Base-by-base conservation (phyloP, 2,113 vertebrate genomes). In the Otocyon megalotis region DNA sequence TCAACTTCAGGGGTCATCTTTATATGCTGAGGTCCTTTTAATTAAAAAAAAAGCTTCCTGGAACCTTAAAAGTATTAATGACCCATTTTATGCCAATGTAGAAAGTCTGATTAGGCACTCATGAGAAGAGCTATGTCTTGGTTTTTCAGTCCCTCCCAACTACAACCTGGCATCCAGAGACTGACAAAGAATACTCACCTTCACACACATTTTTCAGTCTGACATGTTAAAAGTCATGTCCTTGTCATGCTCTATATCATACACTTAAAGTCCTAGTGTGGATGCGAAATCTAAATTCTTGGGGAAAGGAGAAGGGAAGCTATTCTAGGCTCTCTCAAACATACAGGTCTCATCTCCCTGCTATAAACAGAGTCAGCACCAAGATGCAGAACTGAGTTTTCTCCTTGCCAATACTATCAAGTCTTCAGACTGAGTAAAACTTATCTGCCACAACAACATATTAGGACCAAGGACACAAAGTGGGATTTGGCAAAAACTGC, bases 101-200 rank as follows among this genome's bases (percentile, higher is more conserved):
- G 22, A 50, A 24, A 58, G 30, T 88, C 74, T 88, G 35, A 88
- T 11, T 65, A 15, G 8, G 22, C 32, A 63, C 8, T 89, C 22
- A 30, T 28, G 43, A 53, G 24, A n/a, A 86, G 16, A 92, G 43
- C 30, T 30, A 12, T 8, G 0, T 50, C 37, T 17, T 22, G 3
- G 26, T 37, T 81, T 92, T 60, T 80, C 26, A 62, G 35, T 74
- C 12, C 19, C 30, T 72, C 28, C 53, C 56, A 72, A 30, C 15
- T 67, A 58, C 67, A 35, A 50, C 6, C 11, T 43, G 10, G 17
- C 62, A 62, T 35, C 17, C 9, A 62, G 24, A 90, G 12, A 67
- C 7, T 85, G 35, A 85, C 69, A 67, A 91, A 90, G 28, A 54
- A 77, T 54, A 69, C 71, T 69, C 72, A 95, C 81, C 81, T 86